Evolutionary conservation across 2,888 invertebrate genomes (phyloP).

Genomic region (Plagodis dolabraria): DNA sequence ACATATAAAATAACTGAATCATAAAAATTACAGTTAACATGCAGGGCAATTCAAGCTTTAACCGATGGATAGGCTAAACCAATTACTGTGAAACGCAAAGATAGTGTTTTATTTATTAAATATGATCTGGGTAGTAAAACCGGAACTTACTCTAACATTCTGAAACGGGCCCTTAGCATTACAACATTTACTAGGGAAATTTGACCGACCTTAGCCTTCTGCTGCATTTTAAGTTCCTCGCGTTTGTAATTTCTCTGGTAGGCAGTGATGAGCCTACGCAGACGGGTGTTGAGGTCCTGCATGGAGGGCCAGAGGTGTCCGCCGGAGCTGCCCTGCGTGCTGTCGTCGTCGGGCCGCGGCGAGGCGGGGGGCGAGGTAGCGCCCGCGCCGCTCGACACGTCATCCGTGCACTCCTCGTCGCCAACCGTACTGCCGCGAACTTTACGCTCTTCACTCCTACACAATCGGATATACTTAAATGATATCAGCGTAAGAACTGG

Average conservation of each 20-base stretch:
- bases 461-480: no score
- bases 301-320: slow-evolving; percentile 92
- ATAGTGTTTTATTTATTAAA: no score
- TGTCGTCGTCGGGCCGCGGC: slow-evolving; percentile 72
- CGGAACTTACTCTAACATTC: no score
- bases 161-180: no score
- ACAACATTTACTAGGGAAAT: neutral
- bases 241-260: slow-evolving; percentile 97
- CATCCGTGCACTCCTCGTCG: slow-evolving; percentile 83
- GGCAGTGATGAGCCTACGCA: slow-evolving; percentile 96
- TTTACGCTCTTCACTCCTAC: slow-evolving; percentile 85
- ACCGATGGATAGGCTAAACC: no score
- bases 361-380: slow-evolving; percentile 82
- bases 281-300: slow-evolving; percentile 97
- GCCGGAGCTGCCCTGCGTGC: slow-evolving; percentile 46
- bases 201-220: slow-evolving; percentile 89
- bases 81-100: no score
- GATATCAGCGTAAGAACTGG: no score
- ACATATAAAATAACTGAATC: no score
- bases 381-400: slow-evolving; percentile 86
- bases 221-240: slow-evolving; percentile 93
- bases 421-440: slow-evolving; percentile 85
- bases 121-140: no score
- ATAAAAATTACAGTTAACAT: no score
- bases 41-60: no score